phyloP scores from a whole-genome alignment of 2,888 invertebrate species.

The Hetaerina titia region DNA sequence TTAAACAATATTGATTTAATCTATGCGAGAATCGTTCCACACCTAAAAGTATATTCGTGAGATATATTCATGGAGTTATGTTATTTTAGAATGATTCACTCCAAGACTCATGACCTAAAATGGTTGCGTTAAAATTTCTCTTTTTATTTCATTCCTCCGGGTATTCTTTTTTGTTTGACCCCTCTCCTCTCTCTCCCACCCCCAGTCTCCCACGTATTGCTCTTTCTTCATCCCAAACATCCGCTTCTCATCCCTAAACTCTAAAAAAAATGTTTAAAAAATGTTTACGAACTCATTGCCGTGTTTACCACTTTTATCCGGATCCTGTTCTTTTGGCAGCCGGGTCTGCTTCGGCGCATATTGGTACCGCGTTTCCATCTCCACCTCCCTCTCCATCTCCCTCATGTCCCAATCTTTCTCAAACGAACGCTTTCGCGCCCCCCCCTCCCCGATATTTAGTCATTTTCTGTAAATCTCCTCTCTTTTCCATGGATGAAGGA shows the following conservation, averaged over 20 bases:
- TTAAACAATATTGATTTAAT: too few relatives aligned
- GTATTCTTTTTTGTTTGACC: not conserved
- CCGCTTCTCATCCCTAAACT: not conserved
- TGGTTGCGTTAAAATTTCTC: not conserved
- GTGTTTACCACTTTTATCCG: not conserved
- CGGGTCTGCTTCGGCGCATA: not conserved
- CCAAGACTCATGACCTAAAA: too few relatives aligned
- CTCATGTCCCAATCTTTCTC: not conserved
- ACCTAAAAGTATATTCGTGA: too few relatives aligned
- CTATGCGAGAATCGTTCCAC: too few relatives aligned
- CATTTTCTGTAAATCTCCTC: not conserved
- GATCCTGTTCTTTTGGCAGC: not conserved
- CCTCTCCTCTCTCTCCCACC: not conserved
- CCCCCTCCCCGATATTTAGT: not conserved
- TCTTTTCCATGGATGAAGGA: not conserved
- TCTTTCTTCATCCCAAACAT: not conserved
- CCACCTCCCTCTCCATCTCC: not conserved
- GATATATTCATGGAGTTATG: too few relatives aligned
- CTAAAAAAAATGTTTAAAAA: not conserved
- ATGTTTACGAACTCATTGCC: not conserved
- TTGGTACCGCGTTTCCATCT: not conserved
- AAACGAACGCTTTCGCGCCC: not conserved
- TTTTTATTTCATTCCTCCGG: not conserved
- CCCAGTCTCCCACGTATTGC: not conserved
- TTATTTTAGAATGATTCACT: too few relatives aligned